Conservation (phyloP, 2,888 invertebrate species). For the Polymixis flavicincta region DNA sequence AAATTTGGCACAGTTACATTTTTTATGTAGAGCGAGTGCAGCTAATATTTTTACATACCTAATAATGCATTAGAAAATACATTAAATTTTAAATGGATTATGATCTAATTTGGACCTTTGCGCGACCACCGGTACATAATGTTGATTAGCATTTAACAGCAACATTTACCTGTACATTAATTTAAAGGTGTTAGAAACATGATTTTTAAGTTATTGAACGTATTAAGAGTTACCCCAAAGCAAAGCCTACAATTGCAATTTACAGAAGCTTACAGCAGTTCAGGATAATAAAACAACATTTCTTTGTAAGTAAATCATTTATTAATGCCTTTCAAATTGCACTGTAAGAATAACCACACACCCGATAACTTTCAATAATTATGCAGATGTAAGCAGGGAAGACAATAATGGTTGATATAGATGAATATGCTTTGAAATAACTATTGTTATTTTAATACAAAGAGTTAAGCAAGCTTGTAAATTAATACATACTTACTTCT, state of each 20-base stretch:
- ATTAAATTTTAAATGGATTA: too few relatives aligned
- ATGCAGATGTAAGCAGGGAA: neutral
- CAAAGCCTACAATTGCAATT: constrained; percentile 10
- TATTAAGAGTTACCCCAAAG: neutral
- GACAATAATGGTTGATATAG: neutral
- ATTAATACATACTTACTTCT: neutral
- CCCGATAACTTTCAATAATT: neutral
- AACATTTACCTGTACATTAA: too few relatives aligned
- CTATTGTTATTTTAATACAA: neutral
- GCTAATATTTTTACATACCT: too few relatives aligned
- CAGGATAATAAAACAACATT: constrained; percentile 41
- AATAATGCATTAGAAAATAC: too few relatives aligned
- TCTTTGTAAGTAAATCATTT: constrained; percentile 11
- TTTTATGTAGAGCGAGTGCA: too few relatives aligned
- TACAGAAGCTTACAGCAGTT: constrained; percentile 14
- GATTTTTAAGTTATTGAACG: neutral
- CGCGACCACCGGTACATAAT: too few relatives aligned
- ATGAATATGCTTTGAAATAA: neutral
- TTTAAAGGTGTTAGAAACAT: neutral
- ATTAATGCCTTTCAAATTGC: constrained; percentile 8
- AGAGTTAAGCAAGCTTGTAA: neutral
- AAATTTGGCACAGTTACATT: too few relatives aligned
- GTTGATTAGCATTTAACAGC: too few relatives aligned
- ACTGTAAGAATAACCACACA: neutral
- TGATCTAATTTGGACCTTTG: too few relatives aligned